Conservation (phyloP, 2,888 invertebrate genomes). For the Eudasyphora cyanicolor region DNA sequence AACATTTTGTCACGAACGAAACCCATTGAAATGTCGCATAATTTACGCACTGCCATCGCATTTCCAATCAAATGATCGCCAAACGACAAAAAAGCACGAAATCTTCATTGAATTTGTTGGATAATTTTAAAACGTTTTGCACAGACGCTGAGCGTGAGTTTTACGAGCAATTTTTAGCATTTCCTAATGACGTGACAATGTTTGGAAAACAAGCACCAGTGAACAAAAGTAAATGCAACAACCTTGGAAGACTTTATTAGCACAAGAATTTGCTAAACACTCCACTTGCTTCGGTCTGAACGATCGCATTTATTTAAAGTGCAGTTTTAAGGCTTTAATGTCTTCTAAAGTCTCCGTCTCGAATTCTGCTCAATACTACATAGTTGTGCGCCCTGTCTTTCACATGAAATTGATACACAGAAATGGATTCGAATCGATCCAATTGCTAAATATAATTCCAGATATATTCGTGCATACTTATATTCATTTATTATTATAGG, state of each 20-base stretch:
- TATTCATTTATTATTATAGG: no score
- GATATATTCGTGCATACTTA: no score
- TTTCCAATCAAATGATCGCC: background rate
- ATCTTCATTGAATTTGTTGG: background rate
- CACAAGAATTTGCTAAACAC: background rate
- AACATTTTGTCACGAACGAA: constrained; percentile 38
- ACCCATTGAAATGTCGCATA: constrained; percentile 31
- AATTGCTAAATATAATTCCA: no score
- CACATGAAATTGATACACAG: no score
- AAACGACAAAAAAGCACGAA: background rate
- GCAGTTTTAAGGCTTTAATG: no score
- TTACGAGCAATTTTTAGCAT: background rate
- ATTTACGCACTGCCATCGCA: constrained; percentile 1
- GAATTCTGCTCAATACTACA: no score
- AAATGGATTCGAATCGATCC: no score
- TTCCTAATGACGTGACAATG: constrained; percentile 10
- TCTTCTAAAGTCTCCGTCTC: no score
- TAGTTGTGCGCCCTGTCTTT: no score
- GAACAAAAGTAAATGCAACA: background rate
- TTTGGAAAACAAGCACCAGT: background rate
- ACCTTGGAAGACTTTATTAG: background rate
- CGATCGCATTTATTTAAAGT: background rate
- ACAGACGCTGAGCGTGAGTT: background rate
- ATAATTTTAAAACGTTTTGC: background rate
- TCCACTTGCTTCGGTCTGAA: background rate